Evolutionary conservation across 2,113 vertebrate species (phyloP), one percentile per base, ranked within the genome.

Genomic region (Percopsis transmontana): DNA sequence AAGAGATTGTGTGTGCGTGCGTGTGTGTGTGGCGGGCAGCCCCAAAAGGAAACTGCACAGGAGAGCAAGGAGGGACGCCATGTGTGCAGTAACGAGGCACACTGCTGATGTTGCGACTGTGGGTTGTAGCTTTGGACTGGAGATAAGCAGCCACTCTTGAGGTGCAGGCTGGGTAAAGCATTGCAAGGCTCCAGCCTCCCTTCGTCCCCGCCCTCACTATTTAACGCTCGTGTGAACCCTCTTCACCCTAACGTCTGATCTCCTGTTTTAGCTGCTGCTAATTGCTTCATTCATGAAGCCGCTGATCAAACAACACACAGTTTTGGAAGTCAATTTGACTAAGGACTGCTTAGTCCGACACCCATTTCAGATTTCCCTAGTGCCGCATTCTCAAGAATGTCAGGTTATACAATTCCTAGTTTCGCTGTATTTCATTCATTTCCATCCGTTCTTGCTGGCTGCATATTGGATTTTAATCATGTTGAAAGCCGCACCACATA

Each of bases 31-130:
- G 66, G 71, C 74, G 70, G 75, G 82, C 77, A 84, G 71, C 66
- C 76, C 79, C 72, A 77, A 77, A 82, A 75, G 70, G 20, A 39
- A 85, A 88, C 83, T 76, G 63, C 80, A 64, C 58, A 80, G 68
- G 73, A 85, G 50, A 69, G 68, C 24, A 70, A 70, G 69, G 53
- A 67, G 42, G 60, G 57, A 24, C 23, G 53, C 66, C 70, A 58
- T 70, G 63, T 76, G 77, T 64, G 70, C 74, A 72, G 65, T 74
- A 72, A 62, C 76, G 47, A 62, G 27, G 42, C 70, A 67, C 59
- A 69, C 52, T 16, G 42, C 66, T 73, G 68, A 72, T 76, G 70
- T 88, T 82, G 80, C 85, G 83, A 66, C 79, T 80, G 60, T 54
- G 59, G 60, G 48, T 63, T 24, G 47, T 55, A 72, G 80, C 73